A percentile compares a stretch with the other conserved stretches of the same genome.
Conservation (phyloP, 1,140 invertebrate genomes). For the Drosophila carrolli region DNA sequence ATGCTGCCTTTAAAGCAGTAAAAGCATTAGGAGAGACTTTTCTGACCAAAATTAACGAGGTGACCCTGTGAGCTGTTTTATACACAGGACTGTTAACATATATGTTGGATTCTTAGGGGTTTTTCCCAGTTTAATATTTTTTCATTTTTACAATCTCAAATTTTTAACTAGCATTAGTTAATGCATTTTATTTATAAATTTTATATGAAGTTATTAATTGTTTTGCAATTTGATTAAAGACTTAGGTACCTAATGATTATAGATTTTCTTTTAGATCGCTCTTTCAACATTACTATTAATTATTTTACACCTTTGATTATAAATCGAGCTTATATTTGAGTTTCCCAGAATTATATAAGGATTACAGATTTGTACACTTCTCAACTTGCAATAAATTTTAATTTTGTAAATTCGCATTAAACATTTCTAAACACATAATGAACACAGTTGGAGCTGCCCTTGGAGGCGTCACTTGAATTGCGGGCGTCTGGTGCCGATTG, state of each 20-base stretch:
- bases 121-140: conserved; percentile 3
- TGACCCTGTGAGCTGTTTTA: conserved; percentile 35
- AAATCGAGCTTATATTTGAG: background rate
- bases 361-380: conserved; percentile 24
- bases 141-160: background rate
- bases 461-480: conserved; percentile 56
- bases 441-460: conserved; percentile 40
- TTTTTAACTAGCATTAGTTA: background rate
- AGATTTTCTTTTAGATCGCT: too few relatives aligned
- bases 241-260: too few relatives aligned
- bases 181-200: background rate
- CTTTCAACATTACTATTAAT: background rate
- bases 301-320: background rate
- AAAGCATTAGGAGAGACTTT: conserved; percentile 70
- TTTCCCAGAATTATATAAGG: conserved; percentile 1
- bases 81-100: background rate
- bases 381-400: conserved; percentile 77
- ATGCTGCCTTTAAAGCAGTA: conserved; percentile 74
- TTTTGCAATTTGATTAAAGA: background rate
- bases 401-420: conserved; percentile 72
- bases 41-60: conserved; percentile 57
- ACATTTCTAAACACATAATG: conserved; percentile 64
- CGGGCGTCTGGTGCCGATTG: conserved; percentile 63
- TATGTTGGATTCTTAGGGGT: too few relatives aligned
- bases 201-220: too few relatives aligned